Conservation (phyloP, 2,113 vertebrate genomes). For the Pseudonaja textilis region DNA sequence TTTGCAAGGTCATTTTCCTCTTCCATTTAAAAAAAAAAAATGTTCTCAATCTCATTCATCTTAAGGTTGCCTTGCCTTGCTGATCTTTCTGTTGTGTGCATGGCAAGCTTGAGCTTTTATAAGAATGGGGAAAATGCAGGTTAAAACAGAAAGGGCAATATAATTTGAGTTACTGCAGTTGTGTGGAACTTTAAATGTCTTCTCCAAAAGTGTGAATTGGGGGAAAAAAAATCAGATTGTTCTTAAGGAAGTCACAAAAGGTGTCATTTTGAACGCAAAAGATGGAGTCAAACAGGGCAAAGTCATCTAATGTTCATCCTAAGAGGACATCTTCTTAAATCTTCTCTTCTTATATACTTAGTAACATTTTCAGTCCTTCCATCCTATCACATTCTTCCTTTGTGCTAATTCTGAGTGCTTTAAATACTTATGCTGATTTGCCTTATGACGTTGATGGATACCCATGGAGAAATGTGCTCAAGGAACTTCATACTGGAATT, state of each 20-base stretch:
- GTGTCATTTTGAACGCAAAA: neutral
- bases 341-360: neutral
- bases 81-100: neutral
- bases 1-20: neutral
- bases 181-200: neutral
- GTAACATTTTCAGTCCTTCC: too few species aligned
- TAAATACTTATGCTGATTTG: neutral
- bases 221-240: neutral
- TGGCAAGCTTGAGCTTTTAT: neutral
- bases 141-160: neutral
- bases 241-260: neutral
- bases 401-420: neutral
- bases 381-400: neutral
- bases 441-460: neutral
- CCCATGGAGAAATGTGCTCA: neutral
- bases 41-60: neutral
- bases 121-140: neutral
- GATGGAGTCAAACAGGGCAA: neutral
- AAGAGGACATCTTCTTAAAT: neutral
- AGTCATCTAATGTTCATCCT: neutral
- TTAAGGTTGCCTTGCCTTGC: neutral
- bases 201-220: neutral
- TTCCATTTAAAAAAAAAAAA: neutral
- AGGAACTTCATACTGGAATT: neutral
- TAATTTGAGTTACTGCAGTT: neutral